Base-by-base conservation (phyloP, 2,888 invertebrate genomes). In the Calliopum simillimum region DNA sequence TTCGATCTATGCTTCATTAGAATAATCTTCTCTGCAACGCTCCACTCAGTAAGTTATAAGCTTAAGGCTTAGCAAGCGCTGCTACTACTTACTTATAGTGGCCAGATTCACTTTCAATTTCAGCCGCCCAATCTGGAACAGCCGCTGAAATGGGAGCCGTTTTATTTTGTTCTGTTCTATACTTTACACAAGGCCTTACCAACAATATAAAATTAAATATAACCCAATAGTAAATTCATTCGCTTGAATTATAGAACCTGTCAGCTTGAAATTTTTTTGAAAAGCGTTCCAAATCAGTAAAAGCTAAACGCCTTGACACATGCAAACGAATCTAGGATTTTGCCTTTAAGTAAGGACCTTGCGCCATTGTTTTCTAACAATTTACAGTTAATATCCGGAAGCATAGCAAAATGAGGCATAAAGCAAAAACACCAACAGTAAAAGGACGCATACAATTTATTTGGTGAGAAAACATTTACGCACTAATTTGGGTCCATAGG, bases 391-490 rank as follows among this genome's bases (percentile, higher is more conserved):
- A 83, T 84, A 81, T 80, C 64, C 77, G 77, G 76, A 77, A 76
- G 84, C 82, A 78, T 74, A 80, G 74, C 83, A 77, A 80, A 84
- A 77, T 79, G 80, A 76, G 76, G 73, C 76, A 73, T 69, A 61
- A 59, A 72, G 72, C 59, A 59, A 62, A 19, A 41, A n/a, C 25
- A 19, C 13, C 14, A 25, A 44, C 56, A 44, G 8, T 11, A n/a
- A 23, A 21, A n/a, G 47, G 4, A 59, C 56, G 59, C 58, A 47
- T 21, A 25, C 59, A 55, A 69, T 83, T 82, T 83, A 81, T 83
- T 83, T 83, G 82, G 82, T 83, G 83, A 82, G 83, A 83, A 83
- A 83, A 83, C 83, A 83, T 83, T 83, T 83, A 81, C 83, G 80
- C 80, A 81, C 82, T 80, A 80, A 82, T 81, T 81, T 80, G 74